These are phyloP conservation scores for Amiota minor DNA, from an alignment of 2,888 invertebrate species.

Conservation along the genomic window DNA sequence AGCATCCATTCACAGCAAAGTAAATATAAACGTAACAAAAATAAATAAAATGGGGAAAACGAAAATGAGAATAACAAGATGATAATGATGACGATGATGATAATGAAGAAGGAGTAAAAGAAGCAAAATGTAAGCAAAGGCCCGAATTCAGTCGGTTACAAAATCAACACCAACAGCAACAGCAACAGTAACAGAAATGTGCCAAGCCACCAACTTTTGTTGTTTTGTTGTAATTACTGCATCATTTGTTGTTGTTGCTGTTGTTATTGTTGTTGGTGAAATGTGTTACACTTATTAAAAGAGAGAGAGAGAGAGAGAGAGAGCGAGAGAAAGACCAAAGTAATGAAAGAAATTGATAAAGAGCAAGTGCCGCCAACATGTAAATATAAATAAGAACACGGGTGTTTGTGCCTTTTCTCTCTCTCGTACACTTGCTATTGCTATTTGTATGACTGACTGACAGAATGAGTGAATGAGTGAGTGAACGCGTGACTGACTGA, in stretches of 20 bases:
- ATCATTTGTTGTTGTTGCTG: conserved; percentile 44
- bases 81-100: not conserved
- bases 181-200: conserved; percentile 21
- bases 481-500: conserved; percentile 34
- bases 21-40: not conserved
- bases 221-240: conserved; percentile 32
- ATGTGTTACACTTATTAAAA: conserved; percentile 71
- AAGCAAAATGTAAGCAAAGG: conserved; percentile 12
- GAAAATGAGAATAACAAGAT: not conserved
- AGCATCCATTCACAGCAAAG: conserved; percentile 32
- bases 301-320: conserved; percentile 52
- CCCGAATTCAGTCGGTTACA: conserved; percentile 7
- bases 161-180: conserved; percentile 13
- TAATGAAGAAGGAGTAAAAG: conserved; percentile 22
- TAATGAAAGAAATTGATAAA: not conserved
- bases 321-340: conserved; percentile 47
- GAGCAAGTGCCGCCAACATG: too few relatives aligned
- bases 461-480: conserved; percentile 36
- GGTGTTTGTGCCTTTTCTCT: not conserved
- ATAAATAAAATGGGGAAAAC: not conserved
- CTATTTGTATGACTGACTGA: conserved; percentile 22
- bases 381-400: too few relatives aligned
- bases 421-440: not conserved
- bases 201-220: not conserved
- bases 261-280: conserved; percentile 54